Base-by-base conservation (phyloP, 2,113 vertebrate species). In the Cottus gobio region DNA sequence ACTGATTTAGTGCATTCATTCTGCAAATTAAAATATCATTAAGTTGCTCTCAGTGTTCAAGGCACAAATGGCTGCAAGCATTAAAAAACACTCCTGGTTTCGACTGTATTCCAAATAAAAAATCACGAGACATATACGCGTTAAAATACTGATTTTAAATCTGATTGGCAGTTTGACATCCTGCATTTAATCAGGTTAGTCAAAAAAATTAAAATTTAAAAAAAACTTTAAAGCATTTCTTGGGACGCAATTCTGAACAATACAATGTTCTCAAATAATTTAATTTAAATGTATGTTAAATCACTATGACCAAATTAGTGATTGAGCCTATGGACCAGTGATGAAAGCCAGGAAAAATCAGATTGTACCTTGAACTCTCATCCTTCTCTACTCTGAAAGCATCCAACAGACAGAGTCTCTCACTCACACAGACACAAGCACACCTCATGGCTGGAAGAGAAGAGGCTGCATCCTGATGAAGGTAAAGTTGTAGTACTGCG, bases 381-480 rank as follows among this genome's bases (percentile, higher is more conserved):
- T 58, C 15, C 26, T 26, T 63, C 11, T 66, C 16, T 15, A 4
- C 5, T 34, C 36, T 58, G 24, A 71, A 62, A 61, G 12, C 52
- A 1, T 63, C 72, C 67, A 4, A 28, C 61, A 26, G 26, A 34
- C 28, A 56, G 31, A 60, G 10, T 57, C 52, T 56, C 16, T 26
- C 20, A 2, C 11, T 5, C 44, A n/a, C 63, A 16, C 24, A 9
- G 24, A 15, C 61, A 37, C 64, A 6, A 44, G 20, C 64, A 10
- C 44, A 34, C 65, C 18, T 95, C 87, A 94, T 3, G 94, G 95
- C 5, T 15, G 7, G 66, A 93, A 97, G 70, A 98, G 92, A 42
- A 88, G 77, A 0, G 97, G 97, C 90, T 93, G 88, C 96, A 96
- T 96, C 70, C 56, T 91, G 86, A 97, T 39, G 0, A 98, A 98